These are phyloP conservation scores for Chymomyza procnemis DNA, from an alignment of 2,888 invertebrate genomes.

Conservation along the genomic window DNA sequence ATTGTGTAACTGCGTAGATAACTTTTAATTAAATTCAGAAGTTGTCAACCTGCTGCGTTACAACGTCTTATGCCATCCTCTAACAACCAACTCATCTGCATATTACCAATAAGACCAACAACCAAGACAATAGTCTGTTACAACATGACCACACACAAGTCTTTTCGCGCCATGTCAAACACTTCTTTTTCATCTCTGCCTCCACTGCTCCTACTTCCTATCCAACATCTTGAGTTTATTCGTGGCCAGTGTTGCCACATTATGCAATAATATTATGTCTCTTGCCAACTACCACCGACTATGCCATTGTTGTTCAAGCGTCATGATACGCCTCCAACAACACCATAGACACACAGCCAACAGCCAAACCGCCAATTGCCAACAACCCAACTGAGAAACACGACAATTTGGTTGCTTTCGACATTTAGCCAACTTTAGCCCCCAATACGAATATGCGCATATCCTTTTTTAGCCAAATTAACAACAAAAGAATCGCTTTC, in stretches of 20 bases:
- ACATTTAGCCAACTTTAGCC: conserved; percentile 25
- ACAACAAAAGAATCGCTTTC: conserved; percentile 45
- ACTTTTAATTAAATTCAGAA: not conserved
- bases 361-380: not conserved
- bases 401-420: conserved; percentile 2
- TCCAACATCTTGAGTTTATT: not conserved
- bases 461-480: conserved; percentile 68
- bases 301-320: conserved; percentile 1
- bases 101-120: conserved; percentile 2
- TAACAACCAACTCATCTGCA: conserved; percentile 33
- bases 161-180: conserved; percentile 65
- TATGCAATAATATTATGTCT: conserved; percentile 59
- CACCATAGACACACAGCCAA: not conserved
- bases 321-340: conserved; percentile 10
- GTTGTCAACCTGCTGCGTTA: not conserved
- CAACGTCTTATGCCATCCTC: not conserved
- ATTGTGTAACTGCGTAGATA: not conserved
- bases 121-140: conserved; percentile 62
- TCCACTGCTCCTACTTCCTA: not conserved
- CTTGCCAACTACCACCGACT: not conserved
- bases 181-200: conserved; percentile 30
- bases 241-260: conserved; percentile 20
- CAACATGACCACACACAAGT: conserved; percentile 72
- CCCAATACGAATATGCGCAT: conserved; percentile 26
- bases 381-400: not conserved